Conservation (phyloP, 2,888 invertebrate genomes). For the Hesperia comma region DNA sequence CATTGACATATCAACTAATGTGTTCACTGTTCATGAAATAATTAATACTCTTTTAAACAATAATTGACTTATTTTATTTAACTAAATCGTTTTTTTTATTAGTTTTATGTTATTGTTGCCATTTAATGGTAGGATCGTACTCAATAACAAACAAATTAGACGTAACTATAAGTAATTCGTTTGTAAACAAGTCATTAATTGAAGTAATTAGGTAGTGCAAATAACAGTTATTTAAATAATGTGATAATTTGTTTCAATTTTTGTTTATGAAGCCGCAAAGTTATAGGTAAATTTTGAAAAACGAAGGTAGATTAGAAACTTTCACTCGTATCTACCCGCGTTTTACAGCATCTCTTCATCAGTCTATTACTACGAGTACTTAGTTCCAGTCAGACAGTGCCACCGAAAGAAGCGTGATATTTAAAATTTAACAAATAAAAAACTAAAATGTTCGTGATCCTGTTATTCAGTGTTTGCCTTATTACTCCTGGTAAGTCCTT, state of each 20-base stretch:
- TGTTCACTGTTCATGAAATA: constrained; percentile 24
- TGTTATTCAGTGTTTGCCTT: constrained; percentile 48
- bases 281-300: too few relatives aligned
- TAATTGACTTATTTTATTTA: background rate
- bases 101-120: too few relatives aligned
- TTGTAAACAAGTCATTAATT: too few relatives aligned
- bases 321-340: background rate
- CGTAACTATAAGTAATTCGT: too few relatives aligned
- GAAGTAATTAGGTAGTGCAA: too few relatives aligned
- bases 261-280: too few relatives aligned
- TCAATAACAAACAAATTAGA: too few relatives aligned
- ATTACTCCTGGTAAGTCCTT: constrained; percentile 50
- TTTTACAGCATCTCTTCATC: background rate
- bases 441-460: constrained; percentile 44
- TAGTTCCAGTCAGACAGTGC: background rate
- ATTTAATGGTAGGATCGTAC: too few relatives aligned
- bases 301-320: background rate
- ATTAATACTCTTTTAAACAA: background rate
- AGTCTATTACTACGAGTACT: too few relatives aligned
- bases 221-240: too few relatives aligned
- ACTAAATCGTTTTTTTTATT: background rate
- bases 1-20: constrained; percentile 23
- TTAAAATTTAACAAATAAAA: background rate
- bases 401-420: background rate
- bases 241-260: too few relatives aligned